Conservation (phyloP, 2,113 vertebrate species). For the Lipotes vexillifer region DNA sequence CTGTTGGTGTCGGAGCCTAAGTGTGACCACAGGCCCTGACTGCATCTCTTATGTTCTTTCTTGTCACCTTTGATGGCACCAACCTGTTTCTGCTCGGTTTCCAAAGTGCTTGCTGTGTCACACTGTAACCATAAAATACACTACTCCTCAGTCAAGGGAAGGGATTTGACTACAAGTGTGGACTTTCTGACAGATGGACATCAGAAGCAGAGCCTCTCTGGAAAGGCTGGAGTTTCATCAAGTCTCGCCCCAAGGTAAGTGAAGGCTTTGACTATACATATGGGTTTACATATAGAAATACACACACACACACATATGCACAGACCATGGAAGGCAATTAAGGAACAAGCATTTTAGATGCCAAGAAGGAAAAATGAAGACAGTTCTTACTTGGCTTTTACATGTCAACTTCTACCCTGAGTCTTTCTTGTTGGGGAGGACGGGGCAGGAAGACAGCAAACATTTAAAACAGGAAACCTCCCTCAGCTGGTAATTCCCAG, state of each 20-base stretch:
- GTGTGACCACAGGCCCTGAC: not conserved
- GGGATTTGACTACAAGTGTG: not conserved
- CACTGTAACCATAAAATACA: not conserved
- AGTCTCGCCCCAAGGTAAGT: not conserved
- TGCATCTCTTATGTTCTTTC: not conserved
- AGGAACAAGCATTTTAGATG: not conserved
- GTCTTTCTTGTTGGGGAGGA: not conserved
- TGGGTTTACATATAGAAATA: not conserved
- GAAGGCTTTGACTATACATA: not conserved
- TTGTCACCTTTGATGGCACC: not conserved
- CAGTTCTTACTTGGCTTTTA: not conserved
- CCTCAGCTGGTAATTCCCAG: not conserved
- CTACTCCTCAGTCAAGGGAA: not conserved
- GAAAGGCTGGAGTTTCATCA: not conserved
- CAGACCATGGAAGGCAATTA: not conserved
- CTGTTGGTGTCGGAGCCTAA: not conserved
- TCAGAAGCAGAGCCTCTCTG: not conserved
- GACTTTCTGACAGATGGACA: not conserved
- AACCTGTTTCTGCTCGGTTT: not conserved
- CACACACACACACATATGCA: not conserved
- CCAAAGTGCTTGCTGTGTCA: not conserved
- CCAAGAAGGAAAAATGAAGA: not conserved
- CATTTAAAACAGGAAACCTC: not conserved
- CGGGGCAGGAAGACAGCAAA: not conserved
- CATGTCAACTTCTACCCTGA: not conserved